Evolutionary conservation across 2,888 invertebrate genomes (phyloP).

Genomic region (Pinctada fucata): DNA sequence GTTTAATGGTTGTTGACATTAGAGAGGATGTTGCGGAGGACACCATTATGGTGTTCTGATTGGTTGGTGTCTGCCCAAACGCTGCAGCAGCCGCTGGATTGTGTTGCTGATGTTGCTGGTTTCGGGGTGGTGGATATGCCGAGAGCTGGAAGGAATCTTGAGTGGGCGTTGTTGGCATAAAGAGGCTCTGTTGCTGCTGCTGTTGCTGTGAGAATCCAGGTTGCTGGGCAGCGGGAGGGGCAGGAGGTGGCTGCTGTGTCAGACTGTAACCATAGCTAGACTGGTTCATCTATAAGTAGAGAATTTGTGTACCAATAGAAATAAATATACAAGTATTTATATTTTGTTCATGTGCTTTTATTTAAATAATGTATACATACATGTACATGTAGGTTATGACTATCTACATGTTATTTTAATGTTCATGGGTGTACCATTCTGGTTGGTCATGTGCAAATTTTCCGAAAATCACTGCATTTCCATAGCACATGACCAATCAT

Average conservation of each 20-base stretch:
- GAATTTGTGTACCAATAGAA: neutral
- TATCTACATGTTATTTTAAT: too few species aligned
- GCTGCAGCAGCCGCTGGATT: constrained; percentile 50
- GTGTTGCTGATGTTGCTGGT: constrained; percentile 49
- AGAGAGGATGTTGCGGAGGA: constrained; percentile 92
- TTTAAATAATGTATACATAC: too few species aligned
- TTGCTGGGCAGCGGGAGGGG: constrained; percentile 52
- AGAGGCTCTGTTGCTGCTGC: constrained; percentile 76
- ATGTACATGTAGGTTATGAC: too few species aligned
- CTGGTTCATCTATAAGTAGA: constrained; percentile 43
- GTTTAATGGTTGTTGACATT: constrained; percentile 91
- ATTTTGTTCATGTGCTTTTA: too few species aligned
- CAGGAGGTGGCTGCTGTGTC: constrained; percentile 65
- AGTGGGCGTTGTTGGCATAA: constrained; percentile 83
- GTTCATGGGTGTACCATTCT: too few species aligned
- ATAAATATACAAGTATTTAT: too few species aligned
- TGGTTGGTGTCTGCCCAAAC: constrained; percentile 80
- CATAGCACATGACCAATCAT: too few species aligned
- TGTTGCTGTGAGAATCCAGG: constrained; percentile 28
- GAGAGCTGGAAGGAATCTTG: constrained; percentile 56
- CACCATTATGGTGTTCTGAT: constrained; percentile 89
- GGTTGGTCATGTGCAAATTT: too few species aligned
- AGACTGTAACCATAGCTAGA: constrained; percentile 80
- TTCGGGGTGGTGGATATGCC: constrained; percentile 50
- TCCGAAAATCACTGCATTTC: too few species aligned